Percentiles rank a stretch among this genome's conserved stretches.
Conservation (phyloP, 2,888 invertebrate genomes). For the Tinea trinotella region DNA sequence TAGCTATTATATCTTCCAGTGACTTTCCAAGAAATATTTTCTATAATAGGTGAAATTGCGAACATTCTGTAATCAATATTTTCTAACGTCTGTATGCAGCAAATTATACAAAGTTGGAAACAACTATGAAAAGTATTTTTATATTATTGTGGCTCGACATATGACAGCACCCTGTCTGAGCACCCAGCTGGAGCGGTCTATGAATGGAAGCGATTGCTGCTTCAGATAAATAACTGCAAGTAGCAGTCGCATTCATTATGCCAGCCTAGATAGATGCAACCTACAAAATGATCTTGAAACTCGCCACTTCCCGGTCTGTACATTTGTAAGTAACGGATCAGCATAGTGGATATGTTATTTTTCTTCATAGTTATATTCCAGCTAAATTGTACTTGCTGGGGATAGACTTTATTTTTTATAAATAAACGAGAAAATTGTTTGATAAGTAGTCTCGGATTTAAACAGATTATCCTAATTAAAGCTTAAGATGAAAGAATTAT, state of each 20-base stretch:
- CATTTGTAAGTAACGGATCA: too few species aligned
- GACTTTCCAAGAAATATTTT: background rate
- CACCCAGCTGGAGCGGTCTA: too few species aligned
- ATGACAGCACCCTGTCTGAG: too few species aligned
- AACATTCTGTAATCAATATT: background rate
- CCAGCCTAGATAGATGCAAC: too few species aligned
- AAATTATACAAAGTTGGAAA: background rate
- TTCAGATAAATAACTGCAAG: too few species aligned
- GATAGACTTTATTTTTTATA: background rate
- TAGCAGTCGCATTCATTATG: too few species aligned
- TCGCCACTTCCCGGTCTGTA: too few species aligned
- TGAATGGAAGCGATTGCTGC: too few species aligned
- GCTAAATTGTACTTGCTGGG: too few species aligned
- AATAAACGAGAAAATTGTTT: background rate
- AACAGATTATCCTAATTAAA: background rate
- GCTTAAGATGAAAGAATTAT: background rate
- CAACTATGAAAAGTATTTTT: background rate
- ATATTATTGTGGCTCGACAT: background rate
- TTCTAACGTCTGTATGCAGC: background rate
- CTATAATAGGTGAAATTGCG: background rate
- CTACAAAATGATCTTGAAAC: too few species aligned
- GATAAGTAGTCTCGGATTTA: background rate
- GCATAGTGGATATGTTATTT: too few species aligned
- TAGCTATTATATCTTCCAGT: background rate
- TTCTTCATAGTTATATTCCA: background rate